Base-by-base conservation (phyloP, 2,797 vertebrate species). In the Myotis vivesi region DNA sequence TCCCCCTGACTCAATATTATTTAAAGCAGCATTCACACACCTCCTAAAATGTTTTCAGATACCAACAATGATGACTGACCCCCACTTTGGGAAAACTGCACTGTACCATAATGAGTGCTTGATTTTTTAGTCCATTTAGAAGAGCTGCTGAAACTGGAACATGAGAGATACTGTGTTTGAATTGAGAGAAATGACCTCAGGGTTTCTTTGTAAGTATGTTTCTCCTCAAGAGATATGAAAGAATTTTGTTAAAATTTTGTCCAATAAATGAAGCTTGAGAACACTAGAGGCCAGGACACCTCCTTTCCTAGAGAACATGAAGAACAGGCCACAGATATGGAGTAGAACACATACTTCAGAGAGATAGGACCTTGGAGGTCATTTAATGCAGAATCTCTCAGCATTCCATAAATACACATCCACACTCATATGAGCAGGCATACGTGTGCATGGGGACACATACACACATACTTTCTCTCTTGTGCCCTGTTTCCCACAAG, bases 141-240 rank as follows among this genome's bases (percentile, higher is more conserved):
- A 81, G 59, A 95, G 16, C 90, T 46, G n/a, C 38, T 77, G 49
- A 94, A 92, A 87, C 36, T 16, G 8, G 41, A 91, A 88, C 9
- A 44, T 59, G 15, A 88, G 77, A 91, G 68, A 91, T 25, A 71
- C n/a, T 93, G 11, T 1, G 0, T 53, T 75, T 94, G 25, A 10
- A 55, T 28, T 89, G 28, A 96, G 36, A n/a, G 80, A 95, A 79
- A 59, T 57, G 19, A 79, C 8, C 16, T 76, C 33, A 38, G 6
- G 16, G 53, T 92, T 93, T 30, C 59, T 75, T 89, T 80, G 23
- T 59, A 79, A 82, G 33, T 10, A 22, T 62, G 51, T 89, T 88
- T 88, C 30, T 80, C 69, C 49, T 92, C 25, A 53, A 92, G 53
- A 90, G 59, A 80, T 7, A 46, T 6, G 77, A 92, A 77, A 87